Conservation (phyloP, 2,797 vertebrate species). For the Coccyzus lansbergi region DNA sequence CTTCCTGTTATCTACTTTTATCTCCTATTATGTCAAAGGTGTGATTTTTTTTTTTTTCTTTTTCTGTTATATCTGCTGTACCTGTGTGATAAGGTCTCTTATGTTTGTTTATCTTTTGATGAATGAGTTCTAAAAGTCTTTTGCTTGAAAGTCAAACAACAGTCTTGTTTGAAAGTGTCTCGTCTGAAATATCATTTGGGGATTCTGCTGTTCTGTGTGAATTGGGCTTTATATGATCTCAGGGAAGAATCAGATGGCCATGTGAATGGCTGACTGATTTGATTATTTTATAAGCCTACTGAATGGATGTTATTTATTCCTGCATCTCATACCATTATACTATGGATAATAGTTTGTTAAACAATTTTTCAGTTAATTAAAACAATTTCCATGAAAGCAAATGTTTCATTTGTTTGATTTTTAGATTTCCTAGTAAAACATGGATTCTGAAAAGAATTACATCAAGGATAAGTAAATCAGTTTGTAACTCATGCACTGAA, state of each 20-base stretch:
- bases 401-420: background rate
- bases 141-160: conserved; percentile 33
- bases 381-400: background rate
- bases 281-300: background rate
- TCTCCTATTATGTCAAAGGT: conserved; percentile 23
- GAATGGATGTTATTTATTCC: background rate
- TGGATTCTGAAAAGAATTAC: background rate
- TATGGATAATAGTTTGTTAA: background rate
- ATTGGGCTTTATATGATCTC: conserved; percentile 1
- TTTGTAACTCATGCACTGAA: background rate
- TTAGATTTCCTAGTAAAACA: background rate
- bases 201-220: conserved; percentile 17
- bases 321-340: background rate
- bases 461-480: background rate
- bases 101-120: conserved; percentile 62
- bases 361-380: background rate
- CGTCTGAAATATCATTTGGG: conserved; percentile 17
- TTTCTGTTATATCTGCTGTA: conserved; percentile 17
- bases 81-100: conserved; percentile 25
- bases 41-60: background rate
- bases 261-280: background rate
- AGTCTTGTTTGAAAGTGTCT: conserved; percentile 38
- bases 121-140: conserved; percentile 39
- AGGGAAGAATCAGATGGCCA: background rate
- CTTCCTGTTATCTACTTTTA: conserved; percentile 17